Percentiles rank a stretch among this genome's conserved stretches.
Conservation (phyloP, 2,797 vertebrate genomes). For the Ctenopoma kingsleyae region DNA sequence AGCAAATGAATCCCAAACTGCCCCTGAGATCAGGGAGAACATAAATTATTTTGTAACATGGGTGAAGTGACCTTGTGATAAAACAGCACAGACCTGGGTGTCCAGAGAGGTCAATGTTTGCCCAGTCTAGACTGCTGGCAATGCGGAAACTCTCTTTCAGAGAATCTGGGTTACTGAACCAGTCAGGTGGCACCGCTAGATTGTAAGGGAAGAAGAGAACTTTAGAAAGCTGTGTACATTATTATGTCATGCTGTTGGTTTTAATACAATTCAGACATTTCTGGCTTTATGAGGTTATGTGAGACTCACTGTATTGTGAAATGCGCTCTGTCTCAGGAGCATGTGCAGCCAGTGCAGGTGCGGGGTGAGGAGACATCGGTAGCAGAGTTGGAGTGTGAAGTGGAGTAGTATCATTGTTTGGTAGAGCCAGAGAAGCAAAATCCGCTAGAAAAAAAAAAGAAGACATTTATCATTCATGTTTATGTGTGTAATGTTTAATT, state of each 20-base stretch:
- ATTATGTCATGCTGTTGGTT: neutral
- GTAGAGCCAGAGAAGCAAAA: constrained; percentile 38
- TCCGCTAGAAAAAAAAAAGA: constrained; percentile 76
- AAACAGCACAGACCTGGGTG: constrained; percentile 91
- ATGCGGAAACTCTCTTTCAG: constrained; percentile 98
- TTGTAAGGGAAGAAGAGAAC: constrained; percentile 23
- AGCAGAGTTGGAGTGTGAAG: constrained; percentile 86
- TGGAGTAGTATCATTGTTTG: constrained; percentile 76
- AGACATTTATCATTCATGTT: neutral
- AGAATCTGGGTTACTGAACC: constrained; percentile 94
- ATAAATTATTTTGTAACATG: neutral
- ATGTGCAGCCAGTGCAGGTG: constrained; percentile 24
- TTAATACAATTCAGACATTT: neutral
- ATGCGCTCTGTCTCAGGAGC: constrained; percentile 65
- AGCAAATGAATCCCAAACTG: constrained; percentile 1
- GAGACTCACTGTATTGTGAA: constrained; percentile 77
- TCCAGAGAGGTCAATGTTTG: constrained; percentile 94
- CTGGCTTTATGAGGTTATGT: neutral
- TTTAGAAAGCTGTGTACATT: constrained; percentile 11
- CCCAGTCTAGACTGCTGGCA: constrained; percentile 95
- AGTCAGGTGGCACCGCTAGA: constrained; percentile 91
- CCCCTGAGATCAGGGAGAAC: neutral
- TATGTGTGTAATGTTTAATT: neutral
- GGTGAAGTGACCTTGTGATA: neutral
- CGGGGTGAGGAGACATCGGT: constrained; percentile 79